Evolutionary conservation across 2,113 vertebrate genomes (phyloP), one percentile per base, ranked within the genome.

Genomic region (Lophius piscatorius): DNA sequence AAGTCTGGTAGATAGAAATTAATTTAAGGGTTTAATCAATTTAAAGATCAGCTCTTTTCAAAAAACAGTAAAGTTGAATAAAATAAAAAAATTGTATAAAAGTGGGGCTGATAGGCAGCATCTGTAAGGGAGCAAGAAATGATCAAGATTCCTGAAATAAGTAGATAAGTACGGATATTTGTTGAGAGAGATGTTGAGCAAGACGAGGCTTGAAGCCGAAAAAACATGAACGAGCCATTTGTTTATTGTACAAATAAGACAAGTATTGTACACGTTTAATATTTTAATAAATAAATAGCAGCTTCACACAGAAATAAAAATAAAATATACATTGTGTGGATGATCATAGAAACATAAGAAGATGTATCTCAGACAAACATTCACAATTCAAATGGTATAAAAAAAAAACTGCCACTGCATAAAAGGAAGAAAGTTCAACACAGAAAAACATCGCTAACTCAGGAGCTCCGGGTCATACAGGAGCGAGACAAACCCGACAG

Each of bases 241-340:
- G 5, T 2, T n/a, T 9, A 17, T 22, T 22, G 16, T 41, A 3
- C 21, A 51, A 58, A 55, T 13, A 24, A 60, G 21, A 38, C 45
- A 49, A 21, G 12, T 35, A 13, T 1, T 44, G 29, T 51, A 78
- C 45, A 49, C 44, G 48, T 83, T 66, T 81, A 39, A 73, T 74
- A 52, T 76, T 91, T 91, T 90, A 91, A 90, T 89, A 88, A 92
- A 90, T 89, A 90, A 88, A 88, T 84, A 88, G 86, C 86, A 84
- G 90, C 84, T 77, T 86, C 85, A 89, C 88, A 86, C 68, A 76
- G 48, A 86, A 70, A 62, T 79, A 71, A 62, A n/a, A 50, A 63
- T 13, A 74, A 80, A 57, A 64, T 61, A 66, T 71, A 61, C 63
- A 77, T 64, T 69, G 66, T 84, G 67, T 67, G 49, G 67, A 77